Base-by-base conservation (phyloP, 2,113 vertebrate genomes). In the Myiozetetes cayanensis region DNA sequence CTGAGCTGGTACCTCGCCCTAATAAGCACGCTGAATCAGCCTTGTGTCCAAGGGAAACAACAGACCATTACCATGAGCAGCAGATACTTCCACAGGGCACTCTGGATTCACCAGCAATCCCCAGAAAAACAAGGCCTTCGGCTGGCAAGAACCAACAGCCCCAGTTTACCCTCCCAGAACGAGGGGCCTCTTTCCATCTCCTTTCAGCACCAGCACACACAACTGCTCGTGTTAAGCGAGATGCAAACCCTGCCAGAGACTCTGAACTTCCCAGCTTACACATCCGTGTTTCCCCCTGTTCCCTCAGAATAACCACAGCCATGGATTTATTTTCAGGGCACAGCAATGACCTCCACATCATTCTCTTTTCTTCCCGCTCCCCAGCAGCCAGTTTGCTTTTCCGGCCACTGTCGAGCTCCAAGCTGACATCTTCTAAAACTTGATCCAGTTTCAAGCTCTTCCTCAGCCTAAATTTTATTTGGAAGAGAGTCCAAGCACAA, bases 231-330 rank as follows among this genome's bases (percentile, higher is more conserved):
- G 9, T 44, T 35, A 73, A 52, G 4, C 2, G 1, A 50, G 19
- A 71, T 50, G 31, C 35, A 33, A 49, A 65, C 27, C 12, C 33
- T 50, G 49, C 53, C 39, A 28, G 5, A 76, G 31, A 47, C 15
- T 33, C 39, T n/a, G 53, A 13, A 49, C 46, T 58, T 85, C 1
- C 9, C 27, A 39, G 21, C 27, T 53, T 20, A 21, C 0, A 2
- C 8, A 25, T 25, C 0, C 0, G 0, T n/a, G 6, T 35, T 61
- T 47, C 30, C 37, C 19, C n/a, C 46, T 12, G 1, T 14, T 61
- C n/a, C 43, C 37, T 73, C 68, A 73, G 62, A 65, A 50, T 12
- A 78, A 65, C 13, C 53, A 33, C 47, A 80, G 67, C 25, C 37
- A 83, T 2, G 14, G 44, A 53, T 47, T 85, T 81, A 73, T 59